phyloP scores from a whole-genome alignment of 1,140 invertebrate species.

The Caenorhabditis inopinata region DNA sequence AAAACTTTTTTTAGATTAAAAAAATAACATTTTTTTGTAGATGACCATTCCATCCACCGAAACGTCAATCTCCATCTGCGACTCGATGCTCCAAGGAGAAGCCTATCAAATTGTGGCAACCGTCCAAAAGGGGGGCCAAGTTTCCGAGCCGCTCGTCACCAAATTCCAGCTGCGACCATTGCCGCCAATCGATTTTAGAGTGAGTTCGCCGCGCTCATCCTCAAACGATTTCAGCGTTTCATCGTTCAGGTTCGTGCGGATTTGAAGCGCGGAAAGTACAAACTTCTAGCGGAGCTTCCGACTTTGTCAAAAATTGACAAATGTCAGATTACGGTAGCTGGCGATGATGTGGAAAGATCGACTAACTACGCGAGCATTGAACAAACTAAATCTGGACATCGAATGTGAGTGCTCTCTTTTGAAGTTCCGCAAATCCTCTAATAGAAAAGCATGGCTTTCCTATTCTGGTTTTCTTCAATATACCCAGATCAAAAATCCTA shows the following conservation, averaged over 20 bases:
- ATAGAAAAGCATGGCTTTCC: too few species aligned
- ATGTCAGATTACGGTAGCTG: constrained; percentile 46
- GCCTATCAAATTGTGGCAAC: constrained; percentile 58
- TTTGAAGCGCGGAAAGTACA: constrained; percentile 55
- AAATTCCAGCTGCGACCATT: constrained; percentile 58
- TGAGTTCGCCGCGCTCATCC: neutral
- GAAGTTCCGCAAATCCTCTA: too few species aligned
- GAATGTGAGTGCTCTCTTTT: neutral
- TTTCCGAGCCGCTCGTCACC: constrained; percentile 56
- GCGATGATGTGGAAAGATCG: constrained; percentile 45
- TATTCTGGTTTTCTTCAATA: too few species aligned
- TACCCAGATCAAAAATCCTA: too few species aligned
- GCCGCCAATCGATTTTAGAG: constrained; percentile 52
- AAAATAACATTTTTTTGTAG: too few species aligned
- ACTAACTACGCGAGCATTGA: constrained; percentile 29
- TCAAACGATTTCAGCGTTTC: neutral
- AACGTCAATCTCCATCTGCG: constrained; percentile 48
- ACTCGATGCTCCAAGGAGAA: constrained; percentile 49
- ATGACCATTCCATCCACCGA: constrained; percentile 48
- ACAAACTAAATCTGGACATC: constrained; percentile 29
- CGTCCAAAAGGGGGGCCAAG: constrained; percentile 56
- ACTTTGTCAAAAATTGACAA: constrained; percentile 43
- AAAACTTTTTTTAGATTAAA: too few species aligned
- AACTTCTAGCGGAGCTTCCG: constrained; percentile 47
- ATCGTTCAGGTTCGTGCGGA: constrained; percentile 48